Evolutionary conservation across 2,113 vertebrate genomes (phyloP).

Genomic region (Dermatemys mawii): DNA sequence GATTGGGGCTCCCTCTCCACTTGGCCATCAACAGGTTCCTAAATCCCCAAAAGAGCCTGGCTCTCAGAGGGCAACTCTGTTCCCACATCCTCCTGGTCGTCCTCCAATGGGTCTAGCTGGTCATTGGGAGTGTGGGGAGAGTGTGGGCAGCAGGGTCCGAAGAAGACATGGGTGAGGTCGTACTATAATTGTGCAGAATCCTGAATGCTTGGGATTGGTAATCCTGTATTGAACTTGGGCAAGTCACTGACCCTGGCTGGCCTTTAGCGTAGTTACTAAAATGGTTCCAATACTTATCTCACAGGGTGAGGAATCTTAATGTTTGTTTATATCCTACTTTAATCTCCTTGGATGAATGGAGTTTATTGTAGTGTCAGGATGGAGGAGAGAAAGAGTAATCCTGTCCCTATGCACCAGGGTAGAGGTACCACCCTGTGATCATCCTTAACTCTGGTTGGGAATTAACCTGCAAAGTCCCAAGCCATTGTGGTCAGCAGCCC

Average conservation of each 20-base stretch:
- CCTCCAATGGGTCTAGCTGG: neutral
- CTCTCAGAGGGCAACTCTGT: neutral
- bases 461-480: neutral
- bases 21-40: neutral
- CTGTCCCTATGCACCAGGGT: neutral
- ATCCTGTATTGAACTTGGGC: neutral
- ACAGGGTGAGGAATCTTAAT: neutral
- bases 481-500: neutral
- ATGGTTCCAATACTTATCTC: neutral
- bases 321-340: neutral
- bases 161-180: neutral
- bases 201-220: neutral
- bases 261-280: neutral
- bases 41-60: neutral
- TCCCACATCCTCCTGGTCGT: neutral
- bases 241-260: neutral
- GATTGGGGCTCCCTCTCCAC: neutral
- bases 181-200: neutral
- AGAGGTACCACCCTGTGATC: neutral
- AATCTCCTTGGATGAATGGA: neutral
- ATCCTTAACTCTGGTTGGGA: neutral
- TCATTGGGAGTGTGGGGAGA: neutral
- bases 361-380: neutral
- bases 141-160: neutral
- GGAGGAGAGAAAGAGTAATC: neutral